phyloP scores from a whole-genome alignment of 2,888 invertebrate species.

The Euplagia quadripunctaria region DNA sequence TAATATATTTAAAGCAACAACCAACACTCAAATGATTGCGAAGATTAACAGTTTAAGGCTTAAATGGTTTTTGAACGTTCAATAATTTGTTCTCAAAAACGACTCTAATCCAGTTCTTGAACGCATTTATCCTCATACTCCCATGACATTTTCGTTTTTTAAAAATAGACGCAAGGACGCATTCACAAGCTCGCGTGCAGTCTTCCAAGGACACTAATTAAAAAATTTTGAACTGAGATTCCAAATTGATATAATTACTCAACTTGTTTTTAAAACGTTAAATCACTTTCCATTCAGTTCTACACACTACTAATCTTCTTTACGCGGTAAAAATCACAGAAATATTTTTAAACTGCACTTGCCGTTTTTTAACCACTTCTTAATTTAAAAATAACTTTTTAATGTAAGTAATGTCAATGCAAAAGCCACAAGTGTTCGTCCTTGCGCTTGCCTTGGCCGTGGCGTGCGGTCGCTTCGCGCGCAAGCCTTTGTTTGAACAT shows the following conservation, averaged over 20 bases:
- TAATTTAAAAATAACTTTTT: slow-evolving; percentile 30
- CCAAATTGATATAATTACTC: background rate
- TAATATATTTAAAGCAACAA: background rate
- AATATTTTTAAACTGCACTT: slow-evolving; percentile 4
- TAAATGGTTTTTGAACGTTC: slow-evolving; percentile 3
- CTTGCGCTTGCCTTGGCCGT: slow-evolving; percentile 80
- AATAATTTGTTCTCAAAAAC: slow-evolving; percentile 1
- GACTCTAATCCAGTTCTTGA: slow-evolving; percentile 37
- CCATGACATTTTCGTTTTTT: slow-evolving; percentile 58
- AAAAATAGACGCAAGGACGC: slow-evolving; percentile 19
- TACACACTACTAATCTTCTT: background rate
- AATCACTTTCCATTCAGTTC: background rate
- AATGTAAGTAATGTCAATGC: slow-evolving; percentile 48
- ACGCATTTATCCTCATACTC: slow-evolving; percentile 52
- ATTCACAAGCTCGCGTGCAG: slow-evolving; percentile 20
- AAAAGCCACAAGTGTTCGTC: slow-evolving; percentile 60
- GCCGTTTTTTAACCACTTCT: slow-evolving; percentile 7
- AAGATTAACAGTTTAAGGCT: background rate
- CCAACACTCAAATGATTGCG: background rate
- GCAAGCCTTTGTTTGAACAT: slow-evolving; percentile 80
- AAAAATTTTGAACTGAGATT: background rate
- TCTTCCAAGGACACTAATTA: background rate
- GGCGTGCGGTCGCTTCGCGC: slow-evolving; percentile 74
- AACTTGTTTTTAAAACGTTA: background rate
- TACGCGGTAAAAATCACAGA: background rate